Evolutionary conservation across 2,797 vertebrate genomes (phyloP), one percentile per base, ranked within the genome.

Genomic region (Pseudopleuronectes americanus): DNA sequence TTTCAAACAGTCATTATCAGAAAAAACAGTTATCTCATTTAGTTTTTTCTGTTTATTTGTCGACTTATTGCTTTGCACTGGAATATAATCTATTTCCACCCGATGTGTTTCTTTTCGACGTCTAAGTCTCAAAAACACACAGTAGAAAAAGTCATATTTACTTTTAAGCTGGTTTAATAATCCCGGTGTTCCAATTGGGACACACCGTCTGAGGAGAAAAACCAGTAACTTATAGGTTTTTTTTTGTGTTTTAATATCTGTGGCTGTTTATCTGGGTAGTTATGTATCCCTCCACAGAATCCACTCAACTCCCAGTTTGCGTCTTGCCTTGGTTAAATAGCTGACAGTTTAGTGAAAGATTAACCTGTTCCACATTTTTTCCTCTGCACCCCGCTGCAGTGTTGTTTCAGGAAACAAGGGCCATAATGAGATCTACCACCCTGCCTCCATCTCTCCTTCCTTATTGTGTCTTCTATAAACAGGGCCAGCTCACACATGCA

Each of bases 401-500:
- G 48, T 38, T 36, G 45, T 70, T 80, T 72, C 13, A 63, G 62
- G 62, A 76, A 82, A 66, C 54, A 6, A 53, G 52, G 52, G 63
- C 24, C 47, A 61, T 47, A 22, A 12, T 64, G 51, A 31, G 63
- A 47, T 67, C n/a, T 59, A 36, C 49, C 68, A 69, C 36, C 61
- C 85, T 74, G 70, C 77, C 77, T 71, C 76, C 67, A 78, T 80
- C 47, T 60, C 21, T 78, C 57, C 58, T 51, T 22, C 48, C 21
- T 43, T 61, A 77, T 72, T 89, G 79, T 85, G 77, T 81, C 36
- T 56, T 59, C 64, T 83, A 22, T 80, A 81, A 90, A 85, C 82
- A 68, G 48, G 57, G 43, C 57, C 69, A 51, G 57, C 75, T 73
- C 45, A 61, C 54, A 57, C 22, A 71, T 54, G 33, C 58, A 47